Percentiles rank a stretch among this genome's conserved stretches.
Evolutionary conservation across 2,797 vertebrate species (phyloP).

Genomic region (Enteromius paludinosus): DNA sequence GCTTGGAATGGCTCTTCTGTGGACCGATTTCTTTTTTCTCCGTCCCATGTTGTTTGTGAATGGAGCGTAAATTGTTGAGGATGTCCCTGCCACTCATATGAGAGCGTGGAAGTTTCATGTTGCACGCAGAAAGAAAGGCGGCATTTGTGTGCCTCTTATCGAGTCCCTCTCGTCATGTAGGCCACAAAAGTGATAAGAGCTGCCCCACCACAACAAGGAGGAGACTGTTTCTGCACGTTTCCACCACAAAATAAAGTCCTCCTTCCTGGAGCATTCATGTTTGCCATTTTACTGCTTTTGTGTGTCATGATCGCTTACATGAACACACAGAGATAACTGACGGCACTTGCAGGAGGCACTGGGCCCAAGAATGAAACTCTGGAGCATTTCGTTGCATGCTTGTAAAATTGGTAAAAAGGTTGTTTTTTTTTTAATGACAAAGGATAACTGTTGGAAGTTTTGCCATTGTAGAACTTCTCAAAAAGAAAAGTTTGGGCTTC

Average conservation of each 20-base stretch:
- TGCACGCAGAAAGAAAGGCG: conserved; percentile 64
- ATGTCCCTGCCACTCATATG: conserved; percentile 66
- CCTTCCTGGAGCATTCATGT: conserved; percentile 52
- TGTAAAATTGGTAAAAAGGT: background rate
- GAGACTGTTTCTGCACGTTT: conserved; percentile 60
- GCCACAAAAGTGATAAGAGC: conserved; percentile 64
- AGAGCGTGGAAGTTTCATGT: conserved; percentile 60
- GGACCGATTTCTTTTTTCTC: conserved; percentile 42
- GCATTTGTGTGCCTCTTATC: conserved; percentile 65
- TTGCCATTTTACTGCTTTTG: conserved; percentile 46
- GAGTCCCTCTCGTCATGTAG: conserved; percentile 61
- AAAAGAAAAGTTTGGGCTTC: background rate
- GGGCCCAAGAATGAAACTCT: background rate
- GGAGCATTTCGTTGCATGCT: background rate
- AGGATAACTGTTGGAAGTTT: background rate
- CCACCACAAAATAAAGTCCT: conserved; percentile 45
- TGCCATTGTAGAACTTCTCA: background rate
- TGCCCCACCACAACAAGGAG: conserved; percentile 59
- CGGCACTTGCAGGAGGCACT: background rate
- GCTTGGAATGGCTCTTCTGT: background rate
- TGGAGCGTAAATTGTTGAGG: conserved; percentile 62
- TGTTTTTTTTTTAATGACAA: background rate
- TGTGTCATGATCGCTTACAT: conserved; percentile 52
- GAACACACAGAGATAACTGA: conserved; percentile 55
- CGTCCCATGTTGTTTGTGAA: conserved; percentile 37